Base-by-base conservation (phyloP, 2,113 vertebrate species). In the Oryzias melastigma region DNA sequence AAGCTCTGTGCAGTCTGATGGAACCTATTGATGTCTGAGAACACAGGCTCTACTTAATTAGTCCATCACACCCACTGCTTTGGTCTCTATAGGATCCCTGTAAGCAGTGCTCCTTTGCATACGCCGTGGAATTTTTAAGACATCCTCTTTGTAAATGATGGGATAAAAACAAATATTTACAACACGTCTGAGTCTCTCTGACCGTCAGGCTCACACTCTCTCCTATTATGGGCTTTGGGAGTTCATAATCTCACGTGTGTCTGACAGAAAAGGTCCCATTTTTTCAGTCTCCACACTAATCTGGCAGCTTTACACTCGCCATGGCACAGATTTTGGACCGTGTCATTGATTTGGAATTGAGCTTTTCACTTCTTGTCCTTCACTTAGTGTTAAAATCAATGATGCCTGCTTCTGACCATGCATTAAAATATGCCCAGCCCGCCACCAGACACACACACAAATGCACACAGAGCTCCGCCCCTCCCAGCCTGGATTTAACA, bases 361-460 rank as follows among this genome's bases (percentile, higher is more conserved):
- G 84, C 81, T 84, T 71, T 65, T 63, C 75, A 75, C 81, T 83
- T 72, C 86, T 89, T 85, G 89, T 91, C 86, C 87, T 90, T 90
- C 78, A 81, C 82, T 91, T 90, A 85, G 84, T 82, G 86, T 83
- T 85, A 71, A 88, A 90, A 90, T 91, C 88, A 83, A 91, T 89
- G 83, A 82, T 84, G 80, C 71, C 76, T 85, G 84, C 72, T 75
- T 90, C 75, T 88, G 85, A 85, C 87, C 87, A 76, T 80, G 85
- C 85, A 87, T 87, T 87, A 81, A 86, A 80, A 86, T 68, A 69
- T 74, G 43, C 68, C 15, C 40, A 19, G 40, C 1, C 20, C 12
- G 55, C 3, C 22, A 3, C 58, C 8, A 18, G 25, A 16, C 46
- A 4, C 49, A 14, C 52, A 7, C 58, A 15, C 47, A 46, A 20